phyloP scores from a whole-genome alignment of 2,113 vertebrate genomes.

The Chunga burmeisteri region DNA sequence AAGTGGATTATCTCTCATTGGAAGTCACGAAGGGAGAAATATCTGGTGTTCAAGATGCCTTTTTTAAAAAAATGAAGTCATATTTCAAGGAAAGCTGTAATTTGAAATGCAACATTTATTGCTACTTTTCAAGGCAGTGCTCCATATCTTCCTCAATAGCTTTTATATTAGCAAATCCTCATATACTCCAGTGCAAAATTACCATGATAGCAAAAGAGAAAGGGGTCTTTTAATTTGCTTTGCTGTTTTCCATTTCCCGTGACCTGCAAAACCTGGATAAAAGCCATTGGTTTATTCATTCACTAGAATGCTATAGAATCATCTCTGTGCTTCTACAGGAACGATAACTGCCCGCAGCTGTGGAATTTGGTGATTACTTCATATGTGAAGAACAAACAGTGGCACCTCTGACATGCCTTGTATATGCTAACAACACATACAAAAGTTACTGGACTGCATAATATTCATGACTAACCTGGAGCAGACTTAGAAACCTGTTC shows the following conservation, averaged over 20 bases:
- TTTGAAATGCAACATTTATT: background rate
- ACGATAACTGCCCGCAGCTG: background rate
- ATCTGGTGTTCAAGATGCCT: background rate
- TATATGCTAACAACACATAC: background rate
- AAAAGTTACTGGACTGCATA: background rate
- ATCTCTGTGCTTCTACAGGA: constrained; percentile 39
- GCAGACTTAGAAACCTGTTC: background rate
- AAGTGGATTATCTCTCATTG: background rate
- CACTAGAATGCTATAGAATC: background rate
- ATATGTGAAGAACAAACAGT: constrained; percentile 31
- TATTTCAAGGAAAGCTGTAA: background rate
- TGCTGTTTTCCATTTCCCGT: constrained; percentile 11
- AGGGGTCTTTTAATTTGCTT: background rate
- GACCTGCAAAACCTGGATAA: constrained; percentile 24
- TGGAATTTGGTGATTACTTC: constrained; percentile 34
- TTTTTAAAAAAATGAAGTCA: background rate
- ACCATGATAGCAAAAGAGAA: background rate
- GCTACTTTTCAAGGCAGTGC: background rate
- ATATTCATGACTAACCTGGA: background rate
- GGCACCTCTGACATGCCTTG: background rate
- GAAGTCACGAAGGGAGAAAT: background rate
- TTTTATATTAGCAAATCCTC: constrained; percentile 21
- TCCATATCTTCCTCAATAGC: background rate
- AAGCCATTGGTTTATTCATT: constrained; percentile 19
- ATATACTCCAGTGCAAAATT: background rate